phyloP scores from a whole-genome alignment of 2,797 vertebrate genomes.

The Chrysocyon brachyurus region DNA sequence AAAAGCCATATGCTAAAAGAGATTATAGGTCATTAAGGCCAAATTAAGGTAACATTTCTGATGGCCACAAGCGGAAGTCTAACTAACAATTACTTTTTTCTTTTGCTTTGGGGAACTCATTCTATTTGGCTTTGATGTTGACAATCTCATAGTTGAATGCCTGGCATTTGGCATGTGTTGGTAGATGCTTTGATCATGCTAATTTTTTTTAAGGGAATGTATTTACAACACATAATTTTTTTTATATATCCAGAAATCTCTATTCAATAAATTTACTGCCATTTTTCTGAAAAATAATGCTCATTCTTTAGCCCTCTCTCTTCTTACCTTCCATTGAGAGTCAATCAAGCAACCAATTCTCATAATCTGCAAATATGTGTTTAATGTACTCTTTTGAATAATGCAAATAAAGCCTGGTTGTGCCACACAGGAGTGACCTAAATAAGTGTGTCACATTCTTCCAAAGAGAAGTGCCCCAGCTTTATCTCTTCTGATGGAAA shows the following conservation, averaged over 20 bases:
- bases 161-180: conserved; percentile 61
- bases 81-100: conserved; percentile 77
- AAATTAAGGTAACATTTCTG: conserved; percentile 85
- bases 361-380: background rate
- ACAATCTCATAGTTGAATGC: conserved; percentile 52
- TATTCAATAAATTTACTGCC: background rate
- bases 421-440: conserved; percentile 7
- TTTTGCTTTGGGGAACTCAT: conserved; percentile 71
- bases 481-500: background rate
- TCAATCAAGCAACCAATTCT: background rate
- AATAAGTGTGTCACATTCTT: background rate
- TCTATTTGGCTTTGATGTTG: conserved; percentile 79
- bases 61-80: conserved; percentile 83
- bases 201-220: conserved; percentile 28
- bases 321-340: background rate
- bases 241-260: conserved; percentile 55
- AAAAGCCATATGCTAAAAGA: conserved; percentile 84
- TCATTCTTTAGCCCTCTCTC: background rate
- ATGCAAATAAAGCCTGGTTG: conserved; percentile 39
- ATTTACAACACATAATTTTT: background rate
- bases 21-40: conserved; percentile 83
- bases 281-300: background rate
- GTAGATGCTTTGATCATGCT: conserved; percentile 62
- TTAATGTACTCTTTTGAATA: background rate
- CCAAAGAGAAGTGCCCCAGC: background rate